These are phyloP conservation scores for Myopa tessellatipennis DNA, from an alignment of 2,888 invertebrate species.

Conservation along the genomic window DNA sequence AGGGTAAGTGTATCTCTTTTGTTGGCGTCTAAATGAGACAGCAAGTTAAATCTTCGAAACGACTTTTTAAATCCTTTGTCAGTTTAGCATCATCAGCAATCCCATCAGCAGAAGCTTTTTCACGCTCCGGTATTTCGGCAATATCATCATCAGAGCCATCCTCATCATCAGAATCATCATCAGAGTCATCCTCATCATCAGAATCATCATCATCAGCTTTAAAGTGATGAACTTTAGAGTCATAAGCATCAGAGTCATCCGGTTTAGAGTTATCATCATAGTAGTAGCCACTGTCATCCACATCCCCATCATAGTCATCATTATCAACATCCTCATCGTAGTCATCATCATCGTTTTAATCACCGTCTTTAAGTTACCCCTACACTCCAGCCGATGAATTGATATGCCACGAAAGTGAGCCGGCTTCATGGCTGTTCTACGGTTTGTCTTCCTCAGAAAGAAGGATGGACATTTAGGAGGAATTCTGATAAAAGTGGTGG, in stretches of 20 bases:
- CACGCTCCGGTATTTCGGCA: neutral
- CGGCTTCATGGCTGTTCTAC: no score
- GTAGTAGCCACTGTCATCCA: neutral
- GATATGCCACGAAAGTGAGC: no score
- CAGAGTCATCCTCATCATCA: neutral
- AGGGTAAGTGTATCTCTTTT: neutral
- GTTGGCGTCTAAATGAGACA: slow-evolving; percentile 19
- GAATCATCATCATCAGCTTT: neutral
- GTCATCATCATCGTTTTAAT: no score
- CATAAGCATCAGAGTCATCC: no score
- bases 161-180: neutral
- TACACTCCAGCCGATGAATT: no score
- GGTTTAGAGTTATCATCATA: neutral
- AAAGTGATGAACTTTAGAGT: no score
- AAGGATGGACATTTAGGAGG: no score
- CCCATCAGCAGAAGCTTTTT: neutral
- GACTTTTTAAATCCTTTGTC: slow-evolving; percentile 26
- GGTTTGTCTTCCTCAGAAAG: no score
- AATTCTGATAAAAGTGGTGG: no score
- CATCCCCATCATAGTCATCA: neutral
- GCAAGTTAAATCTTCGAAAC: slow-evolving; percentile 7
- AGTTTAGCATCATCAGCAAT: slow-evolving; percentile 18
- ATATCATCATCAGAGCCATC: neutral
- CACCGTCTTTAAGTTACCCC: no score
- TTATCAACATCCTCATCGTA: neutral